These are phyloP conservation scores for Eucidaris tribuloides DNA, from an alignment of 35 echinoderm and acorn worm species.

Conservation along the genomic window DNA sequence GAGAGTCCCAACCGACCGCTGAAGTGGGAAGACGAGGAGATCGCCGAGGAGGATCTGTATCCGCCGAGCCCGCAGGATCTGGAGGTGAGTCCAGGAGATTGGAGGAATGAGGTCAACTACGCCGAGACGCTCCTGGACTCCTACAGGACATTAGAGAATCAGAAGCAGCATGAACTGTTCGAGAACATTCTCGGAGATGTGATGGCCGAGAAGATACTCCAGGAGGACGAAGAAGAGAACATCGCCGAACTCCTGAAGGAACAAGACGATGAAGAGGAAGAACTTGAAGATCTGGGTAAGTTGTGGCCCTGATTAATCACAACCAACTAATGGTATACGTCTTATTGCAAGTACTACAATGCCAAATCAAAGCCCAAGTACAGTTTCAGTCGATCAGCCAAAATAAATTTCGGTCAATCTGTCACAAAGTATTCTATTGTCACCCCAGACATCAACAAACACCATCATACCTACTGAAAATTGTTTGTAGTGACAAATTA, in stretches of 20 bases:
- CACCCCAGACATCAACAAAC: too few relatives aligned
- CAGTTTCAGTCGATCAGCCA: too few relatives aligned
- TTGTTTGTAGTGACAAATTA: too few relatives aligned
- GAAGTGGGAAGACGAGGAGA: slow-evolving; percentile 1
- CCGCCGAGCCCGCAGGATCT: neutral
- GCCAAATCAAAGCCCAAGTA: too few relatives aligned
- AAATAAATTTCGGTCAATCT: too few relatives aligned
- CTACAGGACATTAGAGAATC: neutral
- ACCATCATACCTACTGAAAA: too few relatives aligned
- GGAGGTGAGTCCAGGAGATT: too few relatives aligned
- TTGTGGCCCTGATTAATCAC: neutral
- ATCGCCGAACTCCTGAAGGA: neutral
- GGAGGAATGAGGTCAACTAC: neutral
- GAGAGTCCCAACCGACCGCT: neutral
- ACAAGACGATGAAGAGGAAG: neutral
- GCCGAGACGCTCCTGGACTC: neutral
- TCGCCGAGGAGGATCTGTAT: neutral
- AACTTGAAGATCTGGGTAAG: slow-evolving; percentile 7
- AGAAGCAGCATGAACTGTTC: neutral
- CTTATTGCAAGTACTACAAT: too few relatives aligned
- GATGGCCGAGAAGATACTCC: neutral
- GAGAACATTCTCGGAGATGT: slow-evolving; percentile 11
- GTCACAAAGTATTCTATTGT: too few relatives aligned
- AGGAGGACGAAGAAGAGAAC: slow-evolving; percentile 12
- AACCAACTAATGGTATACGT: too few relatives aligned